These are phyloP conservation scores for Diplogasteroides magnus DNA, from an alignment of 1,140 invertebrate species.

Conservation along the genomic window DNA sequence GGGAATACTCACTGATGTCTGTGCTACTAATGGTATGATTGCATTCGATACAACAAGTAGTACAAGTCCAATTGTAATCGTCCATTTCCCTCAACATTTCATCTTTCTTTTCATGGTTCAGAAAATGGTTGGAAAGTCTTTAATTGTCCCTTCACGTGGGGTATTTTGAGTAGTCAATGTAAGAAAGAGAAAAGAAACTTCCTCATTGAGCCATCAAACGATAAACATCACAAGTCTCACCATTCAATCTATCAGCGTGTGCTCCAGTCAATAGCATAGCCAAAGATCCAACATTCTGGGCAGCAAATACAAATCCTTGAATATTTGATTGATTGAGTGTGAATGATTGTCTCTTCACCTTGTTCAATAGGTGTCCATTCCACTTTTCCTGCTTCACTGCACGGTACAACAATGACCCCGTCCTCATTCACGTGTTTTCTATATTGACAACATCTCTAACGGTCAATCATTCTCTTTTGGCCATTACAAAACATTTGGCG, in stretches of 20 bases:
- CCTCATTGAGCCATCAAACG: not conserved
- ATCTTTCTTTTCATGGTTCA: no score
- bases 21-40: conserved; percentile 39
- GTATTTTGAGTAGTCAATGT: no score
- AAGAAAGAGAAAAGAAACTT: no score
- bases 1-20: not conserved
- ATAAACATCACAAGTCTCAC: conserved; percentile 1
- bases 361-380: conserved; percentile 43
- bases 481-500: no score
- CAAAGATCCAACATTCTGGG: conserved; percentile 47
- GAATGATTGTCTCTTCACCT: conserved; percentile 24
- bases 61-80: conserved; percentile 38
- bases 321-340: not conserved
- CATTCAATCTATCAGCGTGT: conserved; percentile 48
- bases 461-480: no score
- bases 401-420: conserved; percentile 38
- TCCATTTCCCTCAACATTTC: conserved; percentile 48
- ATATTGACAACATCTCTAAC: not conserved
- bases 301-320: conserved; percentile 49
- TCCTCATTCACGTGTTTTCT: conserved; percentile 17
- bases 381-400: conserved; percentile 35
- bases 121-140: no score
- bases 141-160: no score
- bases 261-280: conserved; percentile 48
- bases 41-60: conserved; percentile 47